These are phyloP conservation scores for Charina bottae DNA, from an alignment of 2,113 vertebrate species.

Conservation along the genomic window DNA sequence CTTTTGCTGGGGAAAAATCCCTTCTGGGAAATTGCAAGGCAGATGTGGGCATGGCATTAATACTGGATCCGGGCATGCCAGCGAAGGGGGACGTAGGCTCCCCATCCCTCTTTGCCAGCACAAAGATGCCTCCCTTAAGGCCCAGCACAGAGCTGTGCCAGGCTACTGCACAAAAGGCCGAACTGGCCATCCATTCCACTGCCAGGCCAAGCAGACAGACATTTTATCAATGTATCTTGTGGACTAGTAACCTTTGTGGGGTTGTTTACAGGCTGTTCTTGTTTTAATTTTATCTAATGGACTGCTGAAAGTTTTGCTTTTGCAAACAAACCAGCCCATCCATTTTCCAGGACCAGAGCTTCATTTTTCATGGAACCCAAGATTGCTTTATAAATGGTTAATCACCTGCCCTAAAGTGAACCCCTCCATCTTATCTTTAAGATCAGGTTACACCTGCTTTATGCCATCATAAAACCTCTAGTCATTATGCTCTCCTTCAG, in stretches of 20 bases:
- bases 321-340: not conserved
- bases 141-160: not conserved
- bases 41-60: not conserved
- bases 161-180: too few relatives aligned
- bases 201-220: not conserved
- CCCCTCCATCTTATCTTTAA: not conserved
- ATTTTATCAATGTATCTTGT: not conserved
- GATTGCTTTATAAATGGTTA: not conserved
- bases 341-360: not conserved
- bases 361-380: not conserved
- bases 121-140: not conserved
- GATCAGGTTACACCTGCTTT: not conserved
- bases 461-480: not conserved
- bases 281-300: not conserved
- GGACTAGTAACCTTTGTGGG: not conserved
- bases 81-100: not conserved
- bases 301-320: not conserved
- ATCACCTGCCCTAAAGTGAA: not conserved
- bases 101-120: not conserved
- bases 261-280: not conserved
- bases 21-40: not conserved
- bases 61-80: not conserved
- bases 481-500: not conserved
- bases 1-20: not conserved
- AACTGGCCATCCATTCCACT: not conserved